Base-by-base conservation (phyloP, 2,888 invertebrate species). In the Alsophila aescularia region DNA sequence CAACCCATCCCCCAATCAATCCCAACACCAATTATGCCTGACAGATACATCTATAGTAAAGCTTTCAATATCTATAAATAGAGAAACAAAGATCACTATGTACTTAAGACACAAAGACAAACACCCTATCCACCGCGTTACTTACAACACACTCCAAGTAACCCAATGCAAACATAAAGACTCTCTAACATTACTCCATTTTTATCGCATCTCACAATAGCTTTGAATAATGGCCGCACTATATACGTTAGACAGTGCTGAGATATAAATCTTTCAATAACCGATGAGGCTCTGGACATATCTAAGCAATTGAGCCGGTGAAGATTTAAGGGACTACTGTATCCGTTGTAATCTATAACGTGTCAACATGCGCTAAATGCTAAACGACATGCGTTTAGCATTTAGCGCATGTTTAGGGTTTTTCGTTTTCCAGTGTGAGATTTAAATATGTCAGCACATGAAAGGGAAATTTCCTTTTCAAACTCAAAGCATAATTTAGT, bases 231-330 rank as follows among this genome's bases (percentile, higher is more conserved):
- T 87, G 83, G 83, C 71, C 65, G 68, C 71, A 80, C 78, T 79
- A 75, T 75, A 77, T 73, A 76, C 81, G 77, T 82, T 77, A 79
- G 77, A 75, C 75, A 73, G 78, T 76, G 72, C 75, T 72, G 68
- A 80, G 83, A 86, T 83, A 90, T 91, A 91, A 89, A 90, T 90
- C 90, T 87, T 86, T 80, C 79, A 79, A 81, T 87, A 89, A 89
- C 89, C 87, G 87, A 85, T 84, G 83, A 49, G 44, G 16, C n/a
- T 12, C 6, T 7, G 39, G 43, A 39, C 49, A 49, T 7, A 54
- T 49, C 29, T 54, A 34, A 39, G 14, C 54, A 16, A 18, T 10
- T 2, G 1, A n/a, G n/a, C 21, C n/a, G n/a, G n/a, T n/a, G n/a
- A n/a, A n/a, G n/a, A n/a, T n/a, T n/a, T n/a, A n/a, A n/a, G n/a